Evolutionary conservation across 2,888 invertebrate genomes (phyloP).

Genomic region (Mesoligia furuncula): DNA sequence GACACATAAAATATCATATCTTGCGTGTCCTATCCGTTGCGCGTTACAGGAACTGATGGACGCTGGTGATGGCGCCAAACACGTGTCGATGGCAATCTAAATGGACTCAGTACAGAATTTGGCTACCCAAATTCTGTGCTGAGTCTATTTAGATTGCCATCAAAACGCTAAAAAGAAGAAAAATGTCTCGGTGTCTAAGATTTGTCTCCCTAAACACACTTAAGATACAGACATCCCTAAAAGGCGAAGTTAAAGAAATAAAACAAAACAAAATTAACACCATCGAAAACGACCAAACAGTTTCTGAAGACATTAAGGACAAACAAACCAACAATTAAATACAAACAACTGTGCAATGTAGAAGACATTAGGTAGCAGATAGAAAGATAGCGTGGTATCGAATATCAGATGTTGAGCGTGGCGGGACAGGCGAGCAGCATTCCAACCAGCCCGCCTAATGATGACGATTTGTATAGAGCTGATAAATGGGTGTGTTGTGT

Average conservation of each 20-base stretch:
- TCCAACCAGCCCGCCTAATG: slow-evolving; percentile 82
- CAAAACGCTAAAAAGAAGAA: no score
- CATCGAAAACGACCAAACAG: slow-evolving; percentile 14
- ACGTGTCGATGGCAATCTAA: no score
- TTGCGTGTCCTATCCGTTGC: background rate
- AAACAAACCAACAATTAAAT: slow-evolving; percentile 57
- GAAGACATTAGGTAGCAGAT: slow-evolving; percentile 79
- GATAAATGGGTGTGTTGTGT: slow-evolving; percentile 47
- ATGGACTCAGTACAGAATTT: no score
- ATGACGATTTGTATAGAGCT: slow-evolving; percentile 80
- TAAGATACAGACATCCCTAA: background rate
- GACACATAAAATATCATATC: background rate
- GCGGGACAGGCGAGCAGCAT: slow-evolving; percentile 85
- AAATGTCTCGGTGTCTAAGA: background rate
- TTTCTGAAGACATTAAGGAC: slow-evolving; percentile 47
- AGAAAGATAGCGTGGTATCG: slow-evolving; percentile 84
- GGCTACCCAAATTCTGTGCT: no score
- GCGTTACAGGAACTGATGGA: background rate
- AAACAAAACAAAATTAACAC: slow-evolving; percentile 3
- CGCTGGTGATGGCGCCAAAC: background rate
- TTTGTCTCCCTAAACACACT: background rate
- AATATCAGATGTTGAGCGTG: slow-evolving; percentile 86
- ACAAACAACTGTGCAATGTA: slow-evolving; percentile 54
- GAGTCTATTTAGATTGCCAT: no score
- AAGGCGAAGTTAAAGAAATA: background rate